These are phyloP conservation scores for Rhodeus uyekii DNA, from an alignment of 2,797 vertebrate species.

Conservation along the genomic window DNA sequence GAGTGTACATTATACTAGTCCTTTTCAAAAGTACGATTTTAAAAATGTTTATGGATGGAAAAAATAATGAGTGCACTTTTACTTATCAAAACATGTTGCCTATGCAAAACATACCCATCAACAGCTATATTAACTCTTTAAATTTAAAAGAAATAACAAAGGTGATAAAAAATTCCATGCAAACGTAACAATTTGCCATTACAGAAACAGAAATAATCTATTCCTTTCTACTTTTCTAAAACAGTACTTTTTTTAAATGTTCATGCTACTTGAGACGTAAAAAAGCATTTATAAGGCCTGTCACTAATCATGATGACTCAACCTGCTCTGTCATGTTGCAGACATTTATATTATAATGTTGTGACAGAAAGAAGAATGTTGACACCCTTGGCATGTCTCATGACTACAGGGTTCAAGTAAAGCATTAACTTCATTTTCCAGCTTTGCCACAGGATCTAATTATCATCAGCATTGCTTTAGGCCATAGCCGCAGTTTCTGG, in stretches of 20 bases:
- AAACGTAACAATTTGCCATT: not conserved
- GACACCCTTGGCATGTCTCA: constrained; percentile 25
- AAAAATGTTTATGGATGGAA: not conserved
- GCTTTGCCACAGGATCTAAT: constrained; percentile 38
- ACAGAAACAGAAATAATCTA: not conserved
- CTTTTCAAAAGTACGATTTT: not conserved
- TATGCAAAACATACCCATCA: not conserved
- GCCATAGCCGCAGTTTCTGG: constrained; percentile 25
- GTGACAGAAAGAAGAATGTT: constrained; percentile 16
- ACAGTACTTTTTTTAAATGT: not conserved
- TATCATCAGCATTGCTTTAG: constrained; percentile 42
- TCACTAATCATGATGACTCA: not conserved
- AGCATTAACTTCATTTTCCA: constrained; percentile 24
- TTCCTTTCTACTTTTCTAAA: not conserved
- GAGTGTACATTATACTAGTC: not conserved
- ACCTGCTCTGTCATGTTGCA: constrained; percentile 2
- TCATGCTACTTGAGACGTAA: not conserved
- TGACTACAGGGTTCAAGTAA: constrained; percentile 21
- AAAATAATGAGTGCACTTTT: not conserved
- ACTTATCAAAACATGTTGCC: not conserved
- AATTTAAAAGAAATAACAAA: not conserved
- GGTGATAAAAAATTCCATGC: not conserved
- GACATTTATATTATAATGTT: constrained; percentile 35
- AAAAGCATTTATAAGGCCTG: not conserved
- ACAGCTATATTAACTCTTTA: not conserved